These are phyloP conservation scores for Cotesia typhae DNA, from an alignment of 1,140 invertebrate genomes.

Conservation along the genomic window DNA sequence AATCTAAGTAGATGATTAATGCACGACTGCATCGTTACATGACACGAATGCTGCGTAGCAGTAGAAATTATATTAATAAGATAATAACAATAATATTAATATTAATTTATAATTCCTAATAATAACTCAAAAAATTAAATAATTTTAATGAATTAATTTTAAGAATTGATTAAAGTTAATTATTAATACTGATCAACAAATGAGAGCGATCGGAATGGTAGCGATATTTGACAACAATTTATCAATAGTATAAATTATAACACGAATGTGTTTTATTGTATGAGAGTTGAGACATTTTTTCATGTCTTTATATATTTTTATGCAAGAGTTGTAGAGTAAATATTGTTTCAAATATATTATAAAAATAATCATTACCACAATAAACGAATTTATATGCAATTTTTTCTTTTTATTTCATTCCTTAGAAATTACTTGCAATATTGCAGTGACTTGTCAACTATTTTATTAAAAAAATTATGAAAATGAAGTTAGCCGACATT, in stretches of 20 bases:
- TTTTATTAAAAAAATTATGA: too few species aligned
- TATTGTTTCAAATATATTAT: constrained; percentile 68
- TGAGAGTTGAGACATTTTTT: constrained; percentile 67
- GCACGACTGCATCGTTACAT: neutral
- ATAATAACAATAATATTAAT: neutral
- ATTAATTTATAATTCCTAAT: neutral
- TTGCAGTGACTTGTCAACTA: too few species aligned
- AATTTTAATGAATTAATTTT: constrained; percentile 20
- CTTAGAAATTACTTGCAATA: neutral
- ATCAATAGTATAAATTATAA: constrained; percentile 59
- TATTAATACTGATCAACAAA: constrained; percentile 43
- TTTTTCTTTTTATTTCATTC: neutral
- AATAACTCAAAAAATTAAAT: neutral
- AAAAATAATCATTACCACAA: constrained; percentile 62
- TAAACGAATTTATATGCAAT: constrained; percentile 65
- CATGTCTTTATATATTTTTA: constrained; percentile 68
- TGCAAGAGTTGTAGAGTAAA: constrained; percentile 66
- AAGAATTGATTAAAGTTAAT: constrained; percentile 35
- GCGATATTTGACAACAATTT: constrained; percentile 45
- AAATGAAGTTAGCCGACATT: too few species aligned
- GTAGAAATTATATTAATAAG: constrained; percentile 1
- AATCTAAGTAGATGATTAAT: constrained; percentile 5
- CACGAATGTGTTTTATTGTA: constrained; percentile 65
- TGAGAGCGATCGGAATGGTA: constrained; percentile 50
- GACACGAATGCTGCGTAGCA: constrained; percentile 13